These are phyloP conservation scores for Platycheirus rosarum DNA, from an alignment of 2,888 invertebrate genomes.

Conservation along the genomic window DNA sequence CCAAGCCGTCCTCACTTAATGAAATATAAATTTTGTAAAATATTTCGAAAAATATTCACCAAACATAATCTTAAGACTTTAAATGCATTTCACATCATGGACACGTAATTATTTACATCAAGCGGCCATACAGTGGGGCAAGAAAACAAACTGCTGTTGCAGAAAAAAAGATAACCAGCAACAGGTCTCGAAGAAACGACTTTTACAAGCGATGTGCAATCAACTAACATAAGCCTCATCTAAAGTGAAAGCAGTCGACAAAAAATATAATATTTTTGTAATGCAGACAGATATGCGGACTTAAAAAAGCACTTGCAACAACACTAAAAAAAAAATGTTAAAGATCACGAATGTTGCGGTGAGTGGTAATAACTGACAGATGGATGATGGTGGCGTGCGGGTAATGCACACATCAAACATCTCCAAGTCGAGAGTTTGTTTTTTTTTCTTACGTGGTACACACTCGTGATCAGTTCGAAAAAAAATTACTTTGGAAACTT, in stretches of 20 bases:
- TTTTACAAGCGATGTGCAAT: constrained; percentile 49
- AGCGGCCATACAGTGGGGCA: neutral
- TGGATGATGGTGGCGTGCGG: constrained; percentile 16
- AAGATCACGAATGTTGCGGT: constrained; percentile 62
- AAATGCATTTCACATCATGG: neutral
- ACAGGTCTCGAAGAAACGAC: neutral
- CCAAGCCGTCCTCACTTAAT: neutral
- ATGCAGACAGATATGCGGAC: neutral
- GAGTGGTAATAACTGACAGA: constrained; percentile 38
- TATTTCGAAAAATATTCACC: neutral
- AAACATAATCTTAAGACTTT: constrained; percentile 15
- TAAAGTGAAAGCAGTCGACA: constrained; percentile 66
- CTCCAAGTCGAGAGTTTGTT: constrained; percentile 15
- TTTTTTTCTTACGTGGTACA: constrained; percentile 23
- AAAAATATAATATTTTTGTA: constrained; percentile 13
- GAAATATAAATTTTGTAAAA: neutral
- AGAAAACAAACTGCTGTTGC: neutral
- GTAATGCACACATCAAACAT: constrained; percentile 50
- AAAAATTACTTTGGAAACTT: constrained; percentile 44
- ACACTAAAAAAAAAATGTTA: constrained; percentile 42
- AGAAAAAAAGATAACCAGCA: neutral
- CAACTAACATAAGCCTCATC: constrained; percentile 26
- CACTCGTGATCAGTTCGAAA: constrained; percentile 56
- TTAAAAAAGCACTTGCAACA: constrained; percentile 46
- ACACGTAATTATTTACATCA: neutral